phyloP scores from a whole-genome alignment of 2,888 invertebrate species.

The Megamerina dolium region DNA sequence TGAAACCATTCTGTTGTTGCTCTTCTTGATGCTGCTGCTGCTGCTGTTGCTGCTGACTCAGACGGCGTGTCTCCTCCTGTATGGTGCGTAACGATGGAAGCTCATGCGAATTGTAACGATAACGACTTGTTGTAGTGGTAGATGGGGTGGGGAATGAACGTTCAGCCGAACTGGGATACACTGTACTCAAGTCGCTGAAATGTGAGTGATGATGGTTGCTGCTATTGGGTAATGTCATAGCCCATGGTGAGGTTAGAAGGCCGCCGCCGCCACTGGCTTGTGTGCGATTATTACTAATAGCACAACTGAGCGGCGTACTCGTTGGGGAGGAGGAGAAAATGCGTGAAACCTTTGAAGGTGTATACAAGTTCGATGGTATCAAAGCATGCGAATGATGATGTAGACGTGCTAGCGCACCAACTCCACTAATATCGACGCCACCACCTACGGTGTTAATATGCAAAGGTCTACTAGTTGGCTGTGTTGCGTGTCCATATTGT shows the following conservation, averaged over 20 bases:
- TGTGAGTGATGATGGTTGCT: conserved; percentile 47
- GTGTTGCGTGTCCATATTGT: conserved; percentile 27
- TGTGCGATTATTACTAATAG: conserved; percentile 6
- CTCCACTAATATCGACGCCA: neutral
- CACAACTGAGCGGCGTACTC: conserved; percentile 48
- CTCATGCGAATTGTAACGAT: conserved; percentile 62
- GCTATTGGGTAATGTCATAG: conserved; percentile 51
- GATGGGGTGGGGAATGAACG: conserved; percentile 74
- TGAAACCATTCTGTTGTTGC: conserved; percentile 49
- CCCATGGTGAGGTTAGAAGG: conserved; percentile 58
- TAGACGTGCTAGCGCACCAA: neutral
- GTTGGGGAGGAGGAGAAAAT: conserved; percentile 65
- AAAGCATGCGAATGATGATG: conserved; percentile 21
- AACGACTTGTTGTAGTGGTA: conserved; percentile 53
- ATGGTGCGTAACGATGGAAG: conserved; percentile 65
- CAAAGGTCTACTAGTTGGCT: conserved; percentile 44
- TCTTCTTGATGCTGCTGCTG: too few relatives aligned
- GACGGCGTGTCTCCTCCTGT: conserved; percentile 61
- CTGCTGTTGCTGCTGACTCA: conserved; percentile 44
- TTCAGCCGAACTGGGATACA: conserved; percentile 73
- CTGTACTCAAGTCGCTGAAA: conserved; percentile 82
- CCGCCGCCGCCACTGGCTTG: conserved; percentile 52
- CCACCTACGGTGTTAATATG: conserved; percentile 45
- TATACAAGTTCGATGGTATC: conserved; percentile 36
- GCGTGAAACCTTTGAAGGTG: conserved; percentile 50